phyloP scores from a whole-genome alignment of 2,113 vertebrate species.

The Microtus ochrogaster region DNA sequence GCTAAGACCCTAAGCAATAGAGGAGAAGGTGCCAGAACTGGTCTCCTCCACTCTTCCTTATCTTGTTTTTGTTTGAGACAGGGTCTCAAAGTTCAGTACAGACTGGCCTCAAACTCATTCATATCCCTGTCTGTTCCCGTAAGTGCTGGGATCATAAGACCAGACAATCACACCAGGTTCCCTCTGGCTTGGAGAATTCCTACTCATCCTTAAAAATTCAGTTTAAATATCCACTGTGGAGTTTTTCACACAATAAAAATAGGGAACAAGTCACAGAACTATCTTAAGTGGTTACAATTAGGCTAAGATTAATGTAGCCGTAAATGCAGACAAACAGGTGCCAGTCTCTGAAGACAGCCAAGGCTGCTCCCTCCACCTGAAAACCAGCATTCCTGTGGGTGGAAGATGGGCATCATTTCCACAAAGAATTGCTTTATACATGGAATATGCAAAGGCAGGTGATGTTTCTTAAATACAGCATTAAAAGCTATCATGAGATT shows the following conservation, averaged over 20 bases:
- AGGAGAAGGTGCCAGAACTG: too few species aligned
- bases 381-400: not conserved
- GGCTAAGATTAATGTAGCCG: not conserved
- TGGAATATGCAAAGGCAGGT: not conserved
- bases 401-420: slow-evolving; percentile 15
- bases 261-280: not conserved
- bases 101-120: not conserved
- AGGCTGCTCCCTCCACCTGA: not conserved
- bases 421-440: slow-evolving; percentile 28
- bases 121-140: not conserved
- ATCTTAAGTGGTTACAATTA: not conserved
- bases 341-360: not conserved
- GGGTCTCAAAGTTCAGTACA: not conserved
- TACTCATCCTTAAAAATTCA: not conserved
- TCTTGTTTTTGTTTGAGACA: not conserved
- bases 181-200: not conserved
- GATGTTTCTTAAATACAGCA: slow-evolving; percentile 29
- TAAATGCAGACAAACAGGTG: not conserved
- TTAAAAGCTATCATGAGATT: not conserved
- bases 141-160: not conserved
- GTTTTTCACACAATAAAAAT: not conserved
- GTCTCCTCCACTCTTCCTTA: too few species aligned
- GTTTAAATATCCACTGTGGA: not conserved
- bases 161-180: too few species aligned
- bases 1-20: too few species aligned